Conservation (phyloP, 2,113 vertebrate species). For the Mesocricetus auratus region DNA sequence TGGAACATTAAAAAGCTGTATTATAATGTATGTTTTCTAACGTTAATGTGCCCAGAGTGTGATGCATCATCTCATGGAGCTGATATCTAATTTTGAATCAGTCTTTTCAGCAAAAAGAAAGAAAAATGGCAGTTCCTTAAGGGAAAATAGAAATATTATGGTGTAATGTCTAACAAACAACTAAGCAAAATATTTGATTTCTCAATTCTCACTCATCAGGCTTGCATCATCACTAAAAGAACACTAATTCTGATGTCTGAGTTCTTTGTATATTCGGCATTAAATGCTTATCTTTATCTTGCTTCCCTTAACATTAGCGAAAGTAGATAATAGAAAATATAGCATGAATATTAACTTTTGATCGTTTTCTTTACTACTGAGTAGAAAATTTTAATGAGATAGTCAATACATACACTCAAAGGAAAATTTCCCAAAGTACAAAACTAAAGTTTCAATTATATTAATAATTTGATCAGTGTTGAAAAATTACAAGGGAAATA, state of each 20-base stretch:
- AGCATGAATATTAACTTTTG: not conserved
- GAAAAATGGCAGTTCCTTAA: conserved; percentile 25
- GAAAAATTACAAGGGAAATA: not conserved
- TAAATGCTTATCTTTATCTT: conserved; percentile 31
- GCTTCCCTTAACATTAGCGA: not conserved
- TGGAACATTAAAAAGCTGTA: not conserved
- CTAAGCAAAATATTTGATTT: conserved; percentile 7
- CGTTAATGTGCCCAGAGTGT: not conserved
- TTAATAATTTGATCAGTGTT: conserved; percentile 14
- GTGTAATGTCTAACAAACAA: not conserved
- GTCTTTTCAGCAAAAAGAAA: not conserved
- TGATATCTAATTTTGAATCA: conserved; percentile 9
- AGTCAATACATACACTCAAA: not conserved
- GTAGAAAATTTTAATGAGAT: conserved; percentile 20
- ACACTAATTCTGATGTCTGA: conserved; percentile 11
- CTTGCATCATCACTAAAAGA: conserved; percentile 9
- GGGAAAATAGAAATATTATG: conserved; percentile 49
- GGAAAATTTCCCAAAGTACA: not conserved
- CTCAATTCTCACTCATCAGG: not conserved
- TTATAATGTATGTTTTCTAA: not conserved
- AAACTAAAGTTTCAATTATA: not conserved
- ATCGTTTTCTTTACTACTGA: conserved; percentile 32
- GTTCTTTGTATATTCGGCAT: not conserved
- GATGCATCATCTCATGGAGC: not conserved
- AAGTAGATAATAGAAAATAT: conserved; percentile 7